These are phyloP conservation scores for Antigone vipio DNA, from an alignment of 2,113 vertebrate genomes.

Conservation along the genomic window DNA sequence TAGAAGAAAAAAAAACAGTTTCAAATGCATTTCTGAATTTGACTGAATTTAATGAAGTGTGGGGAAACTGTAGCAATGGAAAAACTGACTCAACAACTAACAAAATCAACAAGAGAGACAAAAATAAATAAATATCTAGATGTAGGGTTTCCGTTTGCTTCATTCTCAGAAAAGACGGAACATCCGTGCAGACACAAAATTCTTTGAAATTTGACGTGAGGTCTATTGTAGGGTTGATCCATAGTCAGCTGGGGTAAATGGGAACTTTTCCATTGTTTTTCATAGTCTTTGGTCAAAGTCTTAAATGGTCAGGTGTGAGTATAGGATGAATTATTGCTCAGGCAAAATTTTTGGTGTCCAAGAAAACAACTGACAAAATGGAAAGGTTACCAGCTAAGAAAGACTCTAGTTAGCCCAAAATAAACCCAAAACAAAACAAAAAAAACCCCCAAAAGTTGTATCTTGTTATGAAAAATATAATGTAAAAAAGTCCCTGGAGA, in stretches of 20 bases:
- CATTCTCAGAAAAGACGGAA: constrained; percentile 47
- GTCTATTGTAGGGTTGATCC: neutral
- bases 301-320: neutral
- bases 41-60: neutral
- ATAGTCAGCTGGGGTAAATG: neutral
- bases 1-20: neutral
- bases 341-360: neutral
- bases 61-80: neutral
- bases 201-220: neutral
- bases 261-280: neutral
- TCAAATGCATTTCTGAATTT: neutral
- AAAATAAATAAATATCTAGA: constrained; percentile 52
- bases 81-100: constrained; percentile 25
- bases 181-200: neutral
- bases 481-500: neutral
- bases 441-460: neutral
- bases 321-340: neutral
- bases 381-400: neutral
- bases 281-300: neutral
- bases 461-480: neutral
- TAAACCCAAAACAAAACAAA: neutral
- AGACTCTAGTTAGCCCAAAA: neutral
- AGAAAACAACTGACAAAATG: neutral
- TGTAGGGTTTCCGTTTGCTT: neutral
- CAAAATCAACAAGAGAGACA: neutral